These are phyloP conservation scores for Podargus strigoides DNA, from an alignment of 2,797 vertebrate species.

Conservation along the genomic window DNA sequence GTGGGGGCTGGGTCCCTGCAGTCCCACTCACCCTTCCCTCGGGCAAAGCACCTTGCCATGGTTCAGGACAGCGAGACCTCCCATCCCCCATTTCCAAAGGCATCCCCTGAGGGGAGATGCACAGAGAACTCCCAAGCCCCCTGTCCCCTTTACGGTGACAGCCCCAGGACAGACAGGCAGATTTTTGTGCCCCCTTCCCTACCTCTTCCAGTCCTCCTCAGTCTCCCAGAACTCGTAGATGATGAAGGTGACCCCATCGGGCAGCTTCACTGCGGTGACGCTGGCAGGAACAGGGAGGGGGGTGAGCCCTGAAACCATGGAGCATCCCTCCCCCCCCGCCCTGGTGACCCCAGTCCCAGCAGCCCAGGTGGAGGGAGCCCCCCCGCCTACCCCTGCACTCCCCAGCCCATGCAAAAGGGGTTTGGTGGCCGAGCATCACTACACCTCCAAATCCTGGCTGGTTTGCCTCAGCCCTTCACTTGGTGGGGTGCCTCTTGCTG, in stretches of 20 bases:
- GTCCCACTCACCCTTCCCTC: background rate
- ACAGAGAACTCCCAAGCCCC: background rate
- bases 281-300: slow-evolving; percentile 54
- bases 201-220: slow-evolving; percentile 95
- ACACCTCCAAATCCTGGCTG: background rate
- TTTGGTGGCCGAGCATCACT: background rate
- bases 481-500: background rate
- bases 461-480: background rate
- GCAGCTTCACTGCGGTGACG: slow-evolving; percentile 87
- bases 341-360: background rate
- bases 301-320: background rate
- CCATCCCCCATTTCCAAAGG: background rate
- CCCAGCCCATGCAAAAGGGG: background rate
- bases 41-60: background rate
- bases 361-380: rapidly evolving
- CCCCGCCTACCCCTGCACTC: background rate
- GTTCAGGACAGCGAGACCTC: background rate
- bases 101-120: background rate
- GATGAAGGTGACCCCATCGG: slow-evolving; percentile 89
- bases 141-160: background rate
- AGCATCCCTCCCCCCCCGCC: no score
- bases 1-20: background rate
- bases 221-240: slow-evolving; percentile 97
- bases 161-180: background rate
- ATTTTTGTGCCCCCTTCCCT: background rate